Conservation (phyloP, 2,113 vertebrate species). For the Clarias gariepinus region DNA sequence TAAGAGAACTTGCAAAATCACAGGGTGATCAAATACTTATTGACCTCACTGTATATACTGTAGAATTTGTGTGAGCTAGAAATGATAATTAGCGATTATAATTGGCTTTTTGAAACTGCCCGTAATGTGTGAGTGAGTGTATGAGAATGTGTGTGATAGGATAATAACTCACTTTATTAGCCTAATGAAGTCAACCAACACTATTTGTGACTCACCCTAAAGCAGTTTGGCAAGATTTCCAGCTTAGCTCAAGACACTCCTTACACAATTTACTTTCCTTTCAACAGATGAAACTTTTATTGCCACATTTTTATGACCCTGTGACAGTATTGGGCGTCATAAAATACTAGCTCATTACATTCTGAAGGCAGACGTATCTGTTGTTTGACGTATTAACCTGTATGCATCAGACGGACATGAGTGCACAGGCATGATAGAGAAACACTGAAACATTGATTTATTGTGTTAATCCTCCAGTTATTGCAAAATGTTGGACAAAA, state of each 20-base stretch:
- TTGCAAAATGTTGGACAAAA: not conserved
- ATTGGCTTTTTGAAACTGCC: too few relatives aligned
- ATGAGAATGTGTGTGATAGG: not conserved
- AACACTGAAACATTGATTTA: not conserved
- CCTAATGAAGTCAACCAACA: not conserved
- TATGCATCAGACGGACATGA: not conserved
- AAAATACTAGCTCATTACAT: not conserved
- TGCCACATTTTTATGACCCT: not conserved
- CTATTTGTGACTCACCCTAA: not conserved
- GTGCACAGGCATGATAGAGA: not conserved
- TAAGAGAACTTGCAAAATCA: too few relatives aligned
- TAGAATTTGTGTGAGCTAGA: not conserved
- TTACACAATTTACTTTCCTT: not conserved
- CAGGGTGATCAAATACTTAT: too few relatives aligned
- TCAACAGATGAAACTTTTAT: not conserved
- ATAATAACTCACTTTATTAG: not conserved
- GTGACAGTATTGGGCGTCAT: not conserved
- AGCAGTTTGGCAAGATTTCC: not conserved
- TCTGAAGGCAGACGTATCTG: not conserved
- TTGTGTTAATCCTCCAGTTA: not conserved
- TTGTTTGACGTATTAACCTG: not conserved
- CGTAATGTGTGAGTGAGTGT: too few relatives aligned
- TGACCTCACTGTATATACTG: too few relatives aligned
- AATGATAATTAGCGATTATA: not conserved
- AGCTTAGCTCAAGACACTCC: not conserved